phyloP scores from a whole-genome alignment of 2,797 vertebrate species.

The Mus spretus region DNA sequence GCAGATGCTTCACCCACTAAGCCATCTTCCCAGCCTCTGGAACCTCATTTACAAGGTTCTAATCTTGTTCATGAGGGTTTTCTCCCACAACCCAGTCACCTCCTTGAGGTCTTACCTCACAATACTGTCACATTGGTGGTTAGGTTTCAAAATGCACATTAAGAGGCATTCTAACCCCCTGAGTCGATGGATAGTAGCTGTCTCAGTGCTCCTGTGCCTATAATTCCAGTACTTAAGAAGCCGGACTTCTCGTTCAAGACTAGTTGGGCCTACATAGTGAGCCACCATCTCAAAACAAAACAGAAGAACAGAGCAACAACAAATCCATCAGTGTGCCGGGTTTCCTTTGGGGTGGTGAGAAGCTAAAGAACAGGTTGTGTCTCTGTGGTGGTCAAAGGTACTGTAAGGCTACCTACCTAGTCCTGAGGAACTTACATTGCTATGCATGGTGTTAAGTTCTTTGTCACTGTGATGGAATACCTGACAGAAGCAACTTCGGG shows the following conservation, averaged over 20 bases:
- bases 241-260: background rate
- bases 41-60: background rate
- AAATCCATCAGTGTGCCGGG: background rate
- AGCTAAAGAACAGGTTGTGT: background rate
- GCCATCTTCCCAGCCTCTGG: background rate
- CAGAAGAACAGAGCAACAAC: background rate
- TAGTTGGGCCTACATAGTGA: background rate
- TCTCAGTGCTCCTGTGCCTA: background rate
- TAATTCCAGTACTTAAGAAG: background rate
- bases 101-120: background rate
- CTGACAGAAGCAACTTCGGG: background rate
- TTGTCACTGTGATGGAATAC: background rate
- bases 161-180: background rate
- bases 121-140: background rate
- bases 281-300: background rate
- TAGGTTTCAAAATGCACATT: background rate
- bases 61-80: background rate
- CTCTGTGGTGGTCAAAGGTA: constrained; percentile 9
- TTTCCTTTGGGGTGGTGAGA: background rate
- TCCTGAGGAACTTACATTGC: constrained; percentile 7
- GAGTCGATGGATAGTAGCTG: background rate
- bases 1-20: background rate
- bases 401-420: background rate
- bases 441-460: background rate
- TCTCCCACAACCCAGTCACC: background rate